Evolutionary conservation across 2,888 invertebrate species (phyloP).

Genomic region (Campoplex capitator): DNA sequence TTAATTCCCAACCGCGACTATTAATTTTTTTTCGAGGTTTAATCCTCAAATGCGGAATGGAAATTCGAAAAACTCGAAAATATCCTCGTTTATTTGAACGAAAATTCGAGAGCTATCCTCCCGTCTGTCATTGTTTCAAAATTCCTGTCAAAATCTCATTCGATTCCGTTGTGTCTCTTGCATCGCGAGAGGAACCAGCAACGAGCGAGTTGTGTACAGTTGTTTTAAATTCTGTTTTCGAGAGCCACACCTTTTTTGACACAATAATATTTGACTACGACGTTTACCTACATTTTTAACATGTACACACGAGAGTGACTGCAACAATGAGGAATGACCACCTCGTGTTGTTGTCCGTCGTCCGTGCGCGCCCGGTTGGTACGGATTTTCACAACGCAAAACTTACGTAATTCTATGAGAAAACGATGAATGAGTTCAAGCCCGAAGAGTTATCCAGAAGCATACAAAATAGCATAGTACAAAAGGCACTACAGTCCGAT

Average conservation of each 20-base stretch:
- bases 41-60: neutral
- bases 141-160: neutral
- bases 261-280: neutral
- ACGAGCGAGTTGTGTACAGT: constrained; percentile 3
- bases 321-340: constrained; percentile 33
- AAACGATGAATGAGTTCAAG: constrained; percentile 49
- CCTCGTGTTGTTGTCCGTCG: neutral
- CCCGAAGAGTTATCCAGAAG: constrained; percentile 6
- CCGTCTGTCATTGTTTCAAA: neutral
- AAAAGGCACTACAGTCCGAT: neutral
- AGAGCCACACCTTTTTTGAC: constrained; percentile 4
- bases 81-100: neutral
- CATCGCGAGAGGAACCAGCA: neutral
- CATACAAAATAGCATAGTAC: neutral
- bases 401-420: constrained; percentile 39
- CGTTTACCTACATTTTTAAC: neutral
- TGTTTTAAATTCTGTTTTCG: neutral
- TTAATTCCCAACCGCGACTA: neutral
- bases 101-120: neutral
- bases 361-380: neutral
- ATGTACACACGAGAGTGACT: constrained; percentile 1
- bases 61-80: neutral
- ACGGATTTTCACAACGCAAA: constrained; percentile 14
- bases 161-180: neutral
- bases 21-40: neutral